Percentiles rank a stretch among this genome's conserved stretches.
Evolutionary conservation across 2,888 invertebrate genomes (phyloP).

Genomic region (Hydriomena furcata): DNA sequence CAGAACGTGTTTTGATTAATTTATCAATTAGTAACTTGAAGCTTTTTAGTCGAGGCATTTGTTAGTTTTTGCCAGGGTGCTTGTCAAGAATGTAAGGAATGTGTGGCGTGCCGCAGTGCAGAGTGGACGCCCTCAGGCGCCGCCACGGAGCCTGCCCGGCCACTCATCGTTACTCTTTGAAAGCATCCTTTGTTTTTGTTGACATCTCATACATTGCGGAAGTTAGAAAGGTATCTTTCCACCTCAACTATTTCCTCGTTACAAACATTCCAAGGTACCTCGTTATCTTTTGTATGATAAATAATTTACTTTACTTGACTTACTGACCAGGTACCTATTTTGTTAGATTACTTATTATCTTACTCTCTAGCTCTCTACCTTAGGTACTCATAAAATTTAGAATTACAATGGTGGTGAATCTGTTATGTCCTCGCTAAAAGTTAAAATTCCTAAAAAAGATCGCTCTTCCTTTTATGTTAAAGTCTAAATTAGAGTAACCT

Average conservation of each 20-base stretch:
- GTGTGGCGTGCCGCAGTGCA: constrained; percentile 21
- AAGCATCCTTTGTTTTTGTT: constrained; percentile 46
- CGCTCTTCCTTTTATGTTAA: too few species aligned
- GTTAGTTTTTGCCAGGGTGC: constrained; percentile 2
- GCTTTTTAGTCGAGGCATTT: constrained; percentile 8
- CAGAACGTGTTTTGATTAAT: too few species aligned
- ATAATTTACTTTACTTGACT: too few species aligned
- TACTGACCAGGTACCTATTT: too few species aligned
- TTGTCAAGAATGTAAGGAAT: constrained; percentile 16
- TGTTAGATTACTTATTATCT: too few species aligned
- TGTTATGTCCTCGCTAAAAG: too few species aligned
- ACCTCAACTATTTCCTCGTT: constrained; percentile 4
- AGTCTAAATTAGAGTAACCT: too few species aligned
- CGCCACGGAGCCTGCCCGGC: constrained; percentile 64
- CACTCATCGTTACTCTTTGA: constrained; percentile 44
- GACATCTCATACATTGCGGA: constrained; percentile 26
- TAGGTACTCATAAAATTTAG: too few species aligned
- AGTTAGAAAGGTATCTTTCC: constrained; percentile 16
- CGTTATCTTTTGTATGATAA: neutral
- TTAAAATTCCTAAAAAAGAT: too few species aligned
- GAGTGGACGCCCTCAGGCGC: constrained; percentile 40
- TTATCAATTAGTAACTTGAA: constrained; percentile 12
- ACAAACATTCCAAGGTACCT: neutral
- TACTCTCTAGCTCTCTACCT: too few species aligned
- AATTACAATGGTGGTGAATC: too few species aligned